Percentiles rank a stretch among this genome's conserved stretches.
These are phyloP conservation scores for Sus scrofa DNA, from an alignment of 2,113 vertebrate species.

Conservation along the genomic window DNA sequence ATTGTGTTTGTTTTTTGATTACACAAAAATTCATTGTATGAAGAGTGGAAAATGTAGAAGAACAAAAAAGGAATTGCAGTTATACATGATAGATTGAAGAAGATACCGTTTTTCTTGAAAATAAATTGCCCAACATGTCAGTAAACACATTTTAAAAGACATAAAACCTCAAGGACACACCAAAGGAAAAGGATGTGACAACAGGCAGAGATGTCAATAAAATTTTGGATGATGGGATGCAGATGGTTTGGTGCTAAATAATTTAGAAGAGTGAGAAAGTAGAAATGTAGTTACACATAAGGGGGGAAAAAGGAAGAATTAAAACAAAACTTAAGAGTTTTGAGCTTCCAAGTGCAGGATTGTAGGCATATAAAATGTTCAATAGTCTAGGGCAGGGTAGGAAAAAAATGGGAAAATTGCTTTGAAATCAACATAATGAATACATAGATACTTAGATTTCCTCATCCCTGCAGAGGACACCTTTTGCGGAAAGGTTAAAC, in stretches of 20 bases:
- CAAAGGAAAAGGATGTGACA: background rate
- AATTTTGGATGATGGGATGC: background rate
- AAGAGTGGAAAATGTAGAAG: background rate
- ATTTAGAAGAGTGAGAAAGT: background rate
- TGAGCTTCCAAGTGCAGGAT: slow-evolving; percentile 20
- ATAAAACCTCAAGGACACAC: background rate
- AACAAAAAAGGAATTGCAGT: background rate
- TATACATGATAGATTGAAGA: background rate
- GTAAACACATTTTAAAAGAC: slow-evolving; percentile 24
- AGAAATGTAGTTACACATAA: slow-evolving; percentile 28
- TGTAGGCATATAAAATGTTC: background rate
- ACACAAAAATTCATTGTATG: slow-evolving; percentile 17
- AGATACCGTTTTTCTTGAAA: background rate
- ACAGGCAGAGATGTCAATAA: slow-evolving; percentile 35
- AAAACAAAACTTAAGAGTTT: background rate
- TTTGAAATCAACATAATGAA: background rate
- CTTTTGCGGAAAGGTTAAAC: background rate
- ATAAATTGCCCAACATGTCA: background rate
- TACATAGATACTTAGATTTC: background rate
- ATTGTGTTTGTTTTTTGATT: slow-evolving; percentile 4
- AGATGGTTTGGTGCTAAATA: slow-evolving; percentile 12
- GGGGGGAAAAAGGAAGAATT: background rate
- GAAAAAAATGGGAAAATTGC: background rate
- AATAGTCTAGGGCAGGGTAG: background rate
- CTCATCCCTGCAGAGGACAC: background rate